Evolutionary conservation across 2,113 vertebrate genomes (phyloP).

Genomic region (Chiloscyllium plagiosum): DNA sequence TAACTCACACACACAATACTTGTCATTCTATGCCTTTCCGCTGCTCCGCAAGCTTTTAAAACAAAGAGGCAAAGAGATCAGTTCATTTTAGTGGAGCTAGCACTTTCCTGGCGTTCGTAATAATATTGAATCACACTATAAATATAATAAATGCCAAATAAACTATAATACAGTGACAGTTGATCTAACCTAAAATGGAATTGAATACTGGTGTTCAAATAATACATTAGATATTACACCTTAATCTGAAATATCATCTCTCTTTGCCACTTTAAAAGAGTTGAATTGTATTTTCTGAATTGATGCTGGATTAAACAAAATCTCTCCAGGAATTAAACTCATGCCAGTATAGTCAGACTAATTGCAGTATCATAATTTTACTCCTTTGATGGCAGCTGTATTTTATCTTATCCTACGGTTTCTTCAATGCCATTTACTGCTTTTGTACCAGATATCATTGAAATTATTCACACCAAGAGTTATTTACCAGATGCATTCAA

Average conservation of each 20-base stretch:
- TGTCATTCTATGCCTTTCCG: no score
- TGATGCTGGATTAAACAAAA: background rate
- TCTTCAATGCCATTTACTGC: background rate
- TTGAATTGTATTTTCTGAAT: background rate
- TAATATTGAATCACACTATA: no score
- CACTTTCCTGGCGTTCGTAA: no score
- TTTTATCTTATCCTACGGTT: background rate
- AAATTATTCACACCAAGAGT: background rate
- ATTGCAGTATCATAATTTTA: background rate
- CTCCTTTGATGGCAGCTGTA: background rate
- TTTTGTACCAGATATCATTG: background rate
- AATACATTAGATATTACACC: background rate
- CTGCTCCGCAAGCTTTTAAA: no score
- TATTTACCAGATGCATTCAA: background rate
- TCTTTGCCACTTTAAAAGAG: background rate
- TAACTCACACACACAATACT: no score
- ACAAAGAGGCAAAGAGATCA: background rate
- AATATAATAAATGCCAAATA: no score
- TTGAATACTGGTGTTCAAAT: background rate
- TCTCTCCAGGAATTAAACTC: background rate
- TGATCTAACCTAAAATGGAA: background rate
- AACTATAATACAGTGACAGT: no score
- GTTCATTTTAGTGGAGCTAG: background rate
- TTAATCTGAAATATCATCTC: background rate
- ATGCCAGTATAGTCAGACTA: background rate